Evolutionary conservation across 2,888 invertebrate species (phyloP).

Genomic region (Cryptus viduatorius): DNA sequence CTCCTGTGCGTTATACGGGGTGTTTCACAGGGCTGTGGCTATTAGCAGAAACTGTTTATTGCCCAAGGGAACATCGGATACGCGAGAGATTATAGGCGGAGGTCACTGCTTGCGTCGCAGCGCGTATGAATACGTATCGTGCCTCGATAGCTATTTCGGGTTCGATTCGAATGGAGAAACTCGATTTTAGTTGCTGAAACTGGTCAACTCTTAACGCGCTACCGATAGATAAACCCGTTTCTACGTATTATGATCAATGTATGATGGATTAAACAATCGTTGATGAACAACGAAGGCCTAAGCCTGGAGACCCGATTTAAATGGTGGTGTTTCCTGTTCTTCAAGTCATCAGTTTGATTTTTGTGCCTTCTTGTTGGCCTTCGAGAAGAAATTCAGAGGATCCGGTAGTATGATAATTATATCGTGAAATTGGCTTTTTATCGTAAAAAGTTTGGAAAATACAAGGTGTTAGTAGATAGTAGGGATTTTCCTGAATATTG

Average conservation of each 20-base stretch:
- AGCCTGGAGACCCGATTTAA: too few relatives aligned
- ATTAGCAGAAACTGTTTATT: constrained; percentile 84
- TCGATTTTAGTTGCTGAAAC: constrained; percentile 50
- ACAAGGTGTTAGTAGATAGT: neutral
- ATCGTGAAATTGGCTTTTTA: too few relatives aligned
- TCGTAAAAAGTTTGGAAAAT: neutral
- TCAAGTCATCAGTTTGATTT: too few relatives aligned
- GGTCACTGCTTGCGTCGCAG: constrained; percentile 58
- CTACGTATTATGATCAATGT: neutral
- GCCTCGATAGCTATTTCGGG: neutral
- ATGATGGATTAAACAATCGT: too few relatives aligned
- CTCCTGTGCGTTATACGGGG: constrained; percentile 66
- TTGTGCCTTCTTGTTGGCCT: too few relatives aligned
- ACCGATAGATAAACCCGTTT: neutral
- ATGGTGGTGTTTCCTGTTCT: too few relatives aligned
- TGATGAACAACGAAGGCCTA: too few relatives aligned
- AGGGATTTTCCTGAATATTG: neutral
- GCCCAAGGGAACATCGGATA: constrained; percentile 76
- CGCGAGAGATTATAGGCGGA: constrained; percentile 65
- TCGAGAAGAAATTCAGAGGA: too few relatives aligned
- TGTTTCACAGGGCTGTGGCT: constrained; percentile 69
- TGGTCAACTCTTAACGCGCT: neutral
- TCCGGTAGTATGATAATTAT: too few relatives aligned
- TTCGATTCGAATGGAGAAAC: constrained; percentile 34
- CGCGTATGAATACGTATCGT: constrained; percentile 43